Conservation (phyloP, 2,888 invertebrate species). For the Tiphia femorata region DNA sequence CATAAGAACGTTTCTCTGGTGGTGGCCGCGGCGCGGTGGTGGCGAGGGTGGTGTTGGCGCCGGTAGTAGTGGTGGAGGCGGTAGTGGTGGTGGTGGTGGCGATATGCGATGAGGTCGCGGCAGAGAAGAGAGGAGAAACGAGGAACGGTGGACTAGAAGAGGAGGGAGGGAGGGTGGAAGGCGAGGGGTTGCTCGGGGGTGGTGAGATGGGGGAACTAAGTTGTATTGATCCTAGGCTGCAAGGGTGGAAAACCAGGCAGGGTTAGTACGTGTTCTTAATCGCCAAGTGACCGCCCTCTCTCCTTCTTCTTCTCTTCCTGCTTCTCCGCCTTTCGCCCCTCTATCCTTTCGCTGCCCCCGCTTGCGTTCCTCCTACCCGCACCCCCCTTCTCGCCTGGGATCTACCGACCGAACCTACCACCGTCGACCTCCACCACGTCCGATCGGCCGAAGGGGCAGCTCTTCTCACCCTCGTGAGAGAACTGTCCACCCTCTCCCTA, state of each 20-base stretch:
- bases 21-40: no score
- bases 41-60: no score
- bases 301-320: constrained; percentile 45
- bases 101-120: constrained; percentile 8
- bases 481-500: constrained; percentile 33
- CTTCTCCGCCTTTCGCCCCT: constrained; percentile 53
- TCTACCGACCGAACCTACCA: no score
- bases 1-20: constrained; percentile 68
- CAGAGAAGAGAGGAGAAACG: constrained; percentile 35
- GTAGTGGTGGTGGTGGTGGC: constrained; percentile 35
- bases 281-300: constrained; percentile 68
- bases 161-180: no score
- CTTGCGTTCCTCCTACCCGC: constrained; percentile 38
- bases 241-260: constrained; percentile 67
- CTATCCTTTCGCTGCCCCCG: constrained; percentile 43
- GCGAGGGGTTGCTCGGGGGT: constrained; percentile 44
- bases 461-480: constrained; percentile 45
- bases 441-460: constrained; percentile 46
- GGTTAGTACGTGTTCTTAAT: constrained; percentile 70
- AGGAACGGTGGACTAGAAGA: no score
- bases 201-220: constrained; percentile 65
- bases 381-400: no score
- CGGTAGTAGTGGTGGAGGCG: constrained; percentile 48
- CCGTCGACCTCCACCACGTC: constrained; percentile 39
- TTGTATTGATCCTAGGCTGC: constrained; percentile 68